A percentile compares a stretch with the other conserved stretches of the same genome.
Conservation (phyloP, 2,888 invertebrate genomes). For the Rhopalosiphum nymphaeae region DNA sequence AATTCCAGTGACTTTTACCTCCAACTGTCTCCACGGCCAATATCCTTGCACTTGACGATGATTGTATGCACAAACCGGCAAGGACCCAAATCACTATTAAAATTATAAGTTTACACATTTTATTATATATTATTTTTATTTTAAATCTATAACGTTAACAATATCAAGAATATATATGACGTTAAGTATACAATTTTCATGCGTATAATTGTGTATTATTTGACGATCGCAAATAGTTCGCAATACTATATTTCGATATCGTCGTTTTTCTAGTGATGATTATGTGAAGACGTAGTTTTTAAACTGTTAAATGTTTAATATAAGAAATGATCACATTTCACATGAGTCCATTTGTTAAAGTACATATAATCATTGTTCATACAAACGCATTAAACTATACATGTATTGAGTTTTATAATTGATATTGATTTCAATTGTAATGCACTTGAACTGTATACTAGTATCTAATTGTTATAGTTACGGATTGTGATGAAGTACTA, state of each 20-base stretch:
- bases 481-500: too few species aligned
- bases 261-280: too few species aligned
- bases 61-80: too few species aligned
- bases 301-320: too few species aligned
- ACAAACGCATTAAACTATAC: not conserved
- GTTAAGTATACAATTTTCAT: not conserved
- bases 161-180: not conserved
- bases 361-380: not conserved
- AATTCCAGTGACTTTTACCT: conserved; percentile 68
- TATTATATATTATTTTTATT: not conserved
- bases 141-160: not conserved
- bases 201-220: not conserved
- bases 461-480: not conserved
- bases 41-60: not conserved
- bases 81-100: too few species aligned
- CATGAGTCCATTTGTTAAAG: too few species aligned
- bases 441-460: not conserved
- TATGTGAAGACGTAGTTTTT: too few species aligned
- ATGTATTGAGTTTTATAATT: not conserved
- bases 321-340: not conserved
- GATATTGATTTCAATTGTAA: not conserved
- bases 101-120: not conserved
- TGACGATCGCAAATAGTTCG: too few species aligned
- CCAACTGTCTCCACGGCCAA: not conserved
- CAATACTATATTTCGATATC: not conserved